Conservation (phyloP, 92 coral and sea anemone genomes). For the Porites divaricata region DNA sequence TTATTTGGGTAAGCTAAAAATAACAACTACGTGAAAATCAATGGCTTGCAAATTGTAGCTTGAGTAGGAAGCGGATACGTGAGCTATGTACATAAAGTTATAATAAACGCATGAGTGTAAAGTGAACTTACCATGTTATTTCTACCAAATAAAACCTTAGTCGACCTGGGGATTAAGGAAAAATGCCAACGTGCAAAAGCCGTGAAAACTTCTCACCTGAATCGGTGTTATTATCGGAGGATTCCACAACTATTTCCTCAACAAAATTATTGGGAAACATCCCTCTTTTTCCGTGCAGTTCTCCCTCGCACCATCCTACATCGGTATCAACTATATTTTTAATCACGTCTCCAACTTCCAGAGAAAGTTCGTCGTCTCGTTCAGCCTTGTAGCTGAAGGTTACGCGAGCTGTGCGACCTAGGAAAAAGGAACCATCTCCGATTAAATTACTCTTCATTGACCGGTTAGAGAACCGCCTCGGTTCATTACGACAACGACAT, state of each 20-base stretch:
- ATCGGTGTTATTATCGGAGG: slow-evolving; percentile 16
- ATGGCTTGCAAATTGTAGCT: too few relatives aligned
- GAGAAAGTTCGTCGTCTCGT: slow-evolving; percentile 76
- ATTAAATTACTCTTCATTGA: background rate
- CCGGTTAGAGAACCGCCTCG: background rate
- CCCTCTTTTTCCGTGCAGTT: slow-evolving; percentile 79
- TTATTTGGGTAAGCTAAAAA: too few relatives aligned
- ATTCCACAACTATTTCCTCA: slow-evolving; percentile 5
- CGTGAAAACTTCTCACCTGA: slow-evolving; percentile 30
- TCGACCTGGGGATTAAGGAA: background rate
- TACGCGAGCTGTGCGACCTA: slow-evolving; percentile 83
- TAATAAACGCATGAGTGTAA: background rate
- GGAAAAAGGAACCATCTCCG: background rate
- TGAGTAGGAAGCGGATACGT: background rate
- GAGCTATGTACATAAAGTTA: background rate
- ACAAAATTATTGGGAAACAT: slow-evolving; percentile 94
- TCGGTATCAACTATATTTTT: slow-evolving; percentile 74
- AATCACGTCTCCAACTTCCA: slow-evolving; percentile 80
- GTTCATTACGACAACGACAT: background rate
- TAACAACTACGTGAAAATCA: too few relatives aligned
- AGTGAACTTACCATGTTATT: background rate
- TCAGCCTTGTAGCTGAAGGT: slow-evolving; percentile 81
- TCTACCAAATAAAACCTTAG: background rate
- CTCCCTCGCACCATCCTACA: slow-evolving; percentile 97
- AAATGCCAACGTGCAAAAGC: background rate